These are phyloP conservation scores for Siphlonurus alternatus DNA, from an alignment of 2,888 invertebrate species.

Conservation along the genomic window DNA sequence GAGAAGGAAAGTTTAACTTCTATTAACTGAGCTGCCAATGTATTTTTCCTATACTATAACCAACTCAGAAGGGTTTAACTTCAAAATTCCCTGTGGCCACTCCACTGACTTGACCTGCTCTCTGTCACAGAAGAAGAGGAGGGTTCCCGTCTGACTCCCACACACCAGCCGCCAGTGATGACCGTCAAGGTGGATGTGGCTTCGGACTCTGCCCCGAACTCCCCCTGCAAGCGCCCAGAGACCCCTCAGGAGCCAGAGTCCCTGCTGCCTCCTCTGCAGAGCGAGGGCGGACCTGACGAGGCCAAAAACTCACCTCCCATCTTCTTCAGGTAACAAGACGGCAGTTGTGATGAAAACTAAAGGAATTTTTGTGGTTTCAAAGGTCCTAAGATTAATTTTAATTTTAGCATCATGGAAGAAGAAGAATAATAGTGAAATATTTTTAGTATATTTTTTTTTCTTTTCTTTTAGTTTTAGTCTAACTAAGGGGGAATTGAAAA, in stretches of 20 bases:
- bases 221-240: slow-evolving; percentile 9
- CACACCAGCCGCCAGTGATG: slow-evolving; percentile 59
- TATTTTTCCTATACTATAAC: no score
- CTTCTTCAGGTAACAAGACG: slow-evolving; percentile 44
- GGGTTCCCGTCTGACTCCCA: slow-evolving; percentile 9
- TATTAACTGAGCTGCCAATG: no score
- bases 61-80: no score
- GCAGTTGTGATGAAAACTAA: no score
- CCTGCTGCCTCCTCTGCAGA: slow-evolving; percentile 28
- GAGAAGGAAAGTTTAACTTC: no score
- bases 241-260: slow-evolving; percentile 16
- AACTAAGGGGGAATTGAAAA: no score
- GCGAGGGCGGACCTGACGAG: slow-evolving; percentile 29
- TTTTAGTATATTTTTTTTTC: not conserved
- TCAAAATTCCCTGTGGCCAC: no score
- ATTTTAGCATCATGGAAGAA: no score
- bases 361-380: no score
- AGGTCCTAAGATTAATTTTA: no score
- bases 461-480: not conserved
- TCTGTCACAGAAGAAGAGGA: not conserved
- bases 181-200: slow-evolving; percentile 33
- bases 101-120: not conserved
- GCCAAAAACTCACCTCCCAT: slow-evolving; percentile 34
- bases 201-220: slow-evolving; percentile 11
- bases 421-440: no score